phyloP scores from a whole-genome alignment of 2,113 vertebrate species.

The Tachycineta bicolor region DNA sequence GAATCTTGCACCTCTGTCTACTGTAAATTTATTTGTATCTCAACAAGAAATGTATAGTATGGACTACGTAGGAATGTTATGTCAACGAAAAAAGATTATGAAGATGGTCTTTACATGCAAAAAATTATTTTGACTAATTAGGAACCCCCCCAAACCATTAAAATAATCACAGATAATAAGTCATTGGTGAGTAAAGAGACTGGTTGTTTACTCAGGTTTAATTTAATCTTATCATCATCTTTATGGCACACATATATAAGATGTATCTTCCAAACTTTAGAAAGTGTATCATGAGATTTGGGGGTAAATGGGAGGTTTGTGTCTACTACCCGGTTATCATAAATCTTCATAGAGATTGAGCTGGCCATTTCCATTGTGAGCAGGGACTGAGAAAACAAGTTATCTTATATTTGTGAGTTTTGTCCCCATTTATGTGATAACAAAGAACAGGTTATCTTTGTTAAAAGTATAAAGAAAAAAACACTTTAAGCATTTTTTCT shows the following conservation, averaged over 20 bases:
- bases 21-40: conserved; percentile 47
- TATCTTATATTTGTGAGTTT: conserved; percentile 31
- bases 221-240: background rate
- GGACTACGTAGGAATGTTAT: conserved; percentile 8
- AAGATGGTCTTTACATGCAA: background rate
- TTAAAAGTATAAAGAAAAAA: conserved; percentile 9
- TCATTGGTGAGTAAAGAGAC: background rate
- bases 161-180: background rate
- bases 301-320: conserved; percentile 29
- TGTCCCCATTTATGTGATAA: conserved; percentile 19
- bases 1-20: background rate
- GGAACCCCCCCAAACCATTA: background rate
- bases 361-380: conserved; percentile 54
- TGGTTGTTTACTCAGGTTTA: background rate
- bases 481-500: background rate
- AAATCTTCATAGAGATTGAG: conserved; percentile 33
- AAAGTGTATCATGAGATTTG: background rate
- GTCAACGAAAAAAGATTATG: background rate
- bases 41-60: background rate
- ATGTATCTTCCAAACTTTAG: background rate
- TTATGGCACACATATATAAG: background rate
- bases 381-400: conserved; percentile 42
- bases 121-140: background rate
- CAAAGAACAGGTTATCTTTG: background rate
- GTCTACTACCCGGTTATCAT: conserved; percentile 47